These are phyloP conservation scores for Macrotis lagotis DNA, from an alignment of 2,113 vertebrate species.

Conservation along the genomic window DNA sequence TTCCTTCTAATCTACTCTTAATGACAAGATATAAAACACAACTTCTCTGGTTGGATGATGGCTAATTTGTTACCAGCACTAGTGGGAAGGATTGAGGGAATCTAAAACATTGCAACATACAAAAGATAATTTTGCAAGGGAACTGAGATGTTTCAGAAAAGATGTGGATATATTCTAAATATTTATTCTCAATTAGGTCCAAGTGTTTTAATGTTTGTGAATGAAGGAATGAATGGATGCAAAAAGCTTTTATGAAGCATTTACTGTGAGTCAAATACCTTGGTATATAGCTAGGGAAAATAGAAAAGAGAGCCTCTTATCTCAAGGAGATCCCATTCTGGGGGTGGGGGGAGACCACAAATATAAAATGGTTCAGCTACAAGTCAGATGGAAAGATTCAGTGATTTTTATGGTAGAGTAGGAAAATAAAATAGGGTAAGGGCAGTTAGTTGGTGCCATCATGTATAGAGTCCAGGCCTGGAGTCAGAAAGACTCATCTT, in stretches of 20 bases:
- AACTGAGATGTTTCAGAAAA: neutral
- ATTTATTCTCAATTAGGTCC: conserved; percentile 17
- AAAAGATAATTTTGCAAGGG: conserved; percentile 28
- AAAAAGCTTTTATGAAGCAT: neutral
- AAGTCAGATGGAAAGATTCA: neutral
- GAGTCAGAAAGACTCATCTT: too few species aligned
- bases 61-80: neutral
- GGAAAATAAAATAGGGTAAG: neutral
- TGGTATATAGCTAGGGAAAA: neutral
- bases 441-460: too few species aligned
- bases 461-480: too few species aligned
- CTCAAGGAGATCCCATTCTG: neutral
- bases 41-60: neutral
- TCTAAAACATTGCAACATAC: neutral
- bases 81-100: neutral
- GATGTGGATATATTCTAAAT: neutral
- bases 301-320: neutral
- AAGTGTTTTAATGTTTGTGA: conserved; percentile 40
- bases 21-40: conserved; percentile 42
- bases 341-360: neutral
- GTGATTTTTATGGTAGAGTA: neutral
- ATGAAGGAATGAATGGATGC: neutral
- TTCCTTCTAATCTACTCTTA: conserved; percentile 52
- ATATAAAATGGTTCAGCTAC: neutral
- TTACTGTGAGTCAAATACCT: conserved; percentile 1